These are phyloP conservation scores for Heliconius erato DNA, from an alignment of 2,888 invertebrate genomes.

Conservation along the genomic window DNA sequence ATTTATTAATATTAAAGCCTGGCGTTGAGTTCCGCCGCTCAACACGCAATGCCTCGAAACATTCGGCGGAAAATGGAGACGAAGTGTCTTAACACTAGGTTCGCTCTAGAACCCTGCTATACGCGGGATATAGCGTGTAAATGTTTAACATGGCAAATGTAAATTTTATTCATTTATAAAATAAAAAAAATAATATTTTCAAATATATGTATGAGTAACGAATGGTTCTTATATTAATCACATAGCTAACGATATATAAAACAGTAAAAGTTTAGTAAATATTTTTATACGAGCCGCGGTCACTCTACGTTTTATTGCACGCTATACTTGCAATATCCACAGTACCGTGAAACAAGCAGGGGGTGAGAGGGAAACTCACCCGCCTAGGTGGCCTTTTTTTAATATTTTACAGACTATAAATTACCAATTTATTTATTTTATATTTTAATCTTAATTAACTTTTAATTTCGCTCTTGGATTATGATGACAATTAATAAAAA, in stretches of 20 bases:
- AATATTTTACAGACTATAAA: conserved; percentile 24
- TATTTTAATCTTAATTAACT: background rate
- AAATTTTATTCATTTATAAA: too few species aligned
- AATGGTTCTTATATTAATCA: background rate
- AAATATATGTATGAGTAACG: too few species aligned
- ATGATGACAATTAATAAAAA: background rate
- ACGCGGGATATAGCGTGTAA: too few species aligned
- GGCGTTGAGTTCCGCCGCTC: too few species aligned
- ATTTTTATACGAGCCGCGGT: conserved; percentile 57
- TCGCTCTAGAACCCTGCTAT: too few species aligned
- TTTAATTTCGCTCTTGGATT: background rate
- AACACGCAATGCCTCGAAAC: too few species aligned
- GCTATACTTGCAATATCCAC: conserved; percentile 34
- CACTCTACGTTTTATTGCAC: conserved; percentile 40
- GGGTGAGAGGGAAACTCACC: conserved; percentile 9
- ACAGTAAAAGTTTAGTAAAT: conserved; percentile 75
- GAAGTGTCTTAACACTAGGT: too few species aligned
- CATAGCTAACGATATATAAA: conserved; percentile 56
- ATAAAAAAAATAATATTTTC: too few species aligned
- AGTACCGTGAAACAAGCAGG: conserved; percentile 22
- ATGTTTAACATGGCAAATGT: too few species aligned
- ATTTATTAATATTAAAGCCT: too few species aligned
- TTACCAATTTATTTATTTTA: background rate
- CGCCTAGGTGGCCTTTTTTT: background rate
- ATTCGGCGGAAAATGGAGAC: too few species aligned